phyloP scores from a whole-genome alignment of 2,797 vertebrate species.

The Acridotheres tristis region DNA sequence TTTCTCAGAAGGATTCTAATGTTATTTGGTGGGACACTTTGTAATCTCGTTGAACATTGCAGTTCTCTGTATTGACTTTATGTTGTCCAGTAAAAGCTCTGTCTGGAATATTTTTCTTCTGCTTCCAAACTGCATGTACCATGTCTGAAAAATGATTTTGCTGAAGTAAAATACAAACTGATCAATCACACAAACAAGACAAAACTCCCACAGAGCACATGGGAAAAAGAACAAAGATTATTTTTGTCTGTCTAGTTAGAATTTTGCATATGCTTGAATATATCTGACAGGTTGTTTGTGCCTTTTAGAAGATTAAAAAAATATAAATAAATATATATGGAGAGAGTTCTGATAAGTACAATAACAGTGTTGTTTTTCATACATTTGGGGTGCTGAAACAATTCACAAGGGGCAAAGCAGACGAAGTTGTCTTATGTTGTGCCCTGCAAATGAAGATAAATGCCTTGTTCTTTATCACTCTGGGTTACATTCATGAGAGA shows the following conservation, averaged over 20 bases:
- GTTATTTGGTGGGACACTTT: neutral
- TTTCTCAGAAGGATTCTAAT: neutral
- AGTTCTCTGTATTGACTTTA: neutral
- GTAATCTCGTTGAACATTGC: neutral
- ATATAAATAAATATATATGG: neutral
- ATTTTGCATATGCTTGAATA: constrained; percentile 68
- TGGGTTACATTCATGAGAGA: neutral
- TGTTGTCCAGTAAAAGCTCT: neutral
- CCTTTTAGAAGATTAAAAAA: constrained; percentile 46
- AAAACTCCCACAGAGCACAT: constrained; percentile 69
- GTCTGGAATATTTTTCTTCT: neutral
- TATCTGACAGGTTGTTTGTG: constrained; percentile 71
- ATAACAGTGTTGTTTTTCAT: neutral
- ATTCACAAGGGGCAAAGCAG: constrained; percentile 5
- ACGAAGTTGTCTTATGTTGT: neutral
- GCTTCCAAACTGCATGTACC: neutral
- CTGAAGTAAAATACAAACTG: constrained; percentile 59
- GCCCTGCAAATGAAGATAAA: constrained; percentile 46
- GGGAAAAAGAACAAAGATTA: constrained; percentile 65
- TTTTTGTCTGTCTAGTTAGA: constrained; percentile 72
- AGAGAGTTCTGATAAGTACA: neutral
- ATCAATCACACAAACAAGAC: constrained; percentile 72
- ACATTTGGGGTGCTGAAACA: neutral
- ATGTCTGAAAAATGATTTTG: constrained; percentile 57
- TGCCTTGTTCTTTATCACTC: neutral